A percentile compares a stretch with the other conserved stretches of the same genome.
Evolutionary conservation across 2,888 invertebrate species (phyloP).

Genomic region (Pardosa pseudoannulata): DNA sequence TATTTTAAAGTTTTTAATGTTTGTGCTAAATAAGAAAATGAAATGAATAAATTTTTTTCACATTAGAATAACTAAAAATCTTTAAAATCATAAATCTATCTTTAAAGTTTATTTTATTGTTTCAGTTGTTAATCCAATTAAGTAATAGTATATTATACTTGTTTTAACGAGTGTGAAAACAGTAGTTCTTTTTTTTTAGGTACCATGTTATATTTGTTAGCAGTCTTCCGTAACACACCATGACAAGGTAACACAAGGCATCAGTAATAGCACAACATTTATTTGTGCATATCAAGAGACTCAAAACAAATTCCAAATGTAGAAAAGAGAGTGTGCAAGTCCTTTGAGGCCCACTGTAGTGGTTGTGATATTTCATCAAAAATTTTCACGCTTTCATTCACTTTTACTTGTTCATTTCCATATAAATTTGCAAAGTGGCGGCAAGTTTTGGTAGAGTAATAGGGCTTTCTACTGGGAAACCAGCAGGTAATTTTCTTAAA

Average conservation of each 20-base stretch:
- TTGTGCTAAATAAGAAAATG: too few relatives aligned
- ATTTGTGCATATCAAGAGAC: slow-evolving; percentile 50
- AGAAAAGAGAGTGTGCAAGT: slow-evolving; percentile 28
- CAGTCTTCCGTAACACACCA: slow-evolving; percentile 9
- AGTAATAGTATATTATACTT: too few relatives aligned
- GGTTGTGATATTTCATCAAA: slow-evolving; percentile 51
- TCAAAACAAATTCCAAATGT: slow-evolving; percentile 57
- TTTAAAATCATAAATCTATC: too few relatives aligned
- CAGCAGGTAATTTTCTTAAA: slow-evolving; percentile 53
- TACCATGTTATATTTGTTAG: slow-evolving; percentile 20
- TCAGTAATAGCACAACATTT: not conserved
- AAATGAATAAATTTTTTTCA: too few relatives aligned
- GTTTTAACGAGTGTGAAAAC: too few relatives aligned
- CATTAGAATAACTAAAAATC: too few relatives aligned
- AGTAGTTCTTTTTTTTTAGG: slow-evolving; percentile 20
- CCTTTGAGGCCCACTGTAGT: slow-evolving; percentile 43
- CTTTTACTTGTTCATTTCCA: slow-evolving; percentile 58
- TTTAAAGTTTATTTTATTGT: too few relatives aligned
- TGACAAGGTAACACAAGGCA: slow-evolving; percentile 55
- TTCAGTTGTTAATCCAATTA: too few relatives aligned
- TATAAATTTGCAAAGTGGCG: slow-evolving; percentile 52
- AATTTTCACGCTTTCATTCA: slow-evolving; percentile 16
- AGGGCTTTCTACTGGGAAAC: slow-evolving; percentile 71
- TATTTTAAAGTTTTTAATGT: too few relatives aligned
- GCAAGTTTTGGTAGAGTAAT: slow-evolving; percentile 41